Evolutionary conservation across 2,797 vertebrate genomes (phyloP), one percentile per base, ranked within the genome.

Genomic region (Sebastes alutus): DNA sequence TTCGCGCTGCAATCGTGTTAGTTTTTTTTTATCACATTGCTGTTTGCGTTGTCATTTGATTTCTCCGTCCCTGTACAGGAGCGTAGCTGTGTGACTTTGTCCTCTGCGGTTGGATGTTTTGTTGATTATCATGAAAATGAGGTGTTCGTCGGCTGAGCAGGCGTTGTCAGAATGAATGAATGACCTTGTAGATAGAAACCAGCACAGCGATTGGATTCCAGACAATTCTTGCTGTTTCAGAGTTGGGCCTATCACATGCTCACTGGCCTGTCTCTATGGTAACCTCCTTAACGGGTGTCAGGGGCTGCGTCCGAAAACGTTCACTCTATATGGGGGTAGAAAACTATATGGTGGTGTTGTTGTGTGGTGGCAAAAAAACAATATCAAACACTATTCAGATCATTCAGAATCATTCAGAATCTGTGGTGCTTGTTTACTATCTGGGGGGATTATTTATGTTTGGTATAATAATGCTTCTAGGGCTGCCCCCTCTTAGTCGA

Each of bases 231-330:
- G 89, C 93, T 93, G 92, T 93, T 92, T 93, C 90, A 89, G 93
- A 94, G 90, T 93, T 93, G 84, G 94, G 92, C 95, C 94, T 94
- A 92, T 93, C 93, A 94, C 91, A 90, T 81, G 88, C 93, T 94
- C 84, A 75, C 93, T 94, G 92, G 94, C 91, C 93, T 94, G 95
- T 96, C 95, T 95, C 95, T 95, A 96, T 96, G 95, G 95, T 95
- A 96, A 96, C 95, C 92, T 93, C 89, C 91, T 85, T 94, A 92
- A 96, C 93, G 92, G 93, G 92, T 90, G 91, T 94, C 89, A 91
- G 89, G 89, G 90, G 84, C 87, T 91, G 83, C 29, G 85, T 91
- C 92, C 88, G 74, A 92, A 91, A 92, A 87, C 64, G 14, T 81
- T 88, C 80, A 75, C 81, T 75, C 60, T 58, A 14, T 75, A 75